phyloP scores from a whole-genome alignment of 2,888 invertebrate species.

The Odontomyia ornata region DNA sequence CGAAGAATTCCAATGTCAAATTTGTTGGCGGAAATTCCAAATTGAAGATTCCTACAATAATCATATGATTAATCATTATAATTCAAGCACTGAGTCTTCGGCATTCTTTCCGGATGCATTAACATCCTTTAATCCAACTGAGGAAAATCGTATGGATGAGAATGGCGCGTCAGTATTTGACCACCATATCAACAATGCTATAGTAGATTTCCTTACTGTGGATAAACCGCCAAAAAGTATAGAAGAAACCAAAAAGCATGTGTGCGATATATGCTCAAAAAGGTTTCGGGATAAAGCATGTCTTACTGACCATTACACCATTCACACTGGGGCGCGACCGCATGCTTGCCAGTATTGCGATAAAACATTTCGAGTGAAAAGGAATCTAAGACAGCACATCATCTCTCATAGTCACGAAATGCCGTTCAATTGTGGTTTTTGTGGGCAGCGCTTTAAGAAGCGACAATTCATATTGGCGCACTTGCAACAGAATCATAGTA shows the following conservation, averaged over 20 bases:
- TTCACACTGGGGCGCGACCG: neutral
- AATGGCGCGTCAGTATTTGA: too few species aligned
- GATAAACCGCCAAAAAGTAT: neutral
- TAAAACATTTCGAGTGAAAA: conserved; percentile 3
- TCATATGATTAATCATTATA: conserved; percentile 10
- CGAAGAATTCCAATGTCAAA: neutral
- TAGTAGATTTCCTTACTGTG: too few species aligned
- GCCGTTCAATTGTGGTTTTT: neutral
- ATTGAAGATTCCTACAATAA: neutral
- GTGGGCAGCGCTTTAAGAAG: neutral
- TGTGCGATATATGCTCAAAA: conserved; percentile 14
- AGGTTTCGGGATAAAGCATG: neutral
- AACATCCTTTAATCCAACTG: neutral
- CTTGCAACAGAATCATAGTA: neutral
- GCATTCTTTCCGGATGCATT: neutral
- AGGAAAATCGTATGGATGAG: neutral
- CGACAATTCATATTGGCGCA: neutral
- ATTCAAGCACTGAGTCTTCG: neutral
- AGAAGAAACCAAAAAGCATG: neutral
- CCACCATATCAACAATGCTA: too few species aligned
- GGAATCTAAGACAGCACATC: conserved; percentile 3
- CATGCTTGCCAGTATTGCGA: conserved; percentile 3
- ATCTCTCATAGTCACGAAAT: neutral
- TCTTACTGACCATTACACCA: conserved; percentile 3
- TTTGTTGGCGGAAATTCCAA: neutral